Evolutionary conservation across 2,113 vertebrate genomes (phyloP), one percentile per base, ranked within the genome.

Genomic region (Peromyscus leucopus): DNA sequence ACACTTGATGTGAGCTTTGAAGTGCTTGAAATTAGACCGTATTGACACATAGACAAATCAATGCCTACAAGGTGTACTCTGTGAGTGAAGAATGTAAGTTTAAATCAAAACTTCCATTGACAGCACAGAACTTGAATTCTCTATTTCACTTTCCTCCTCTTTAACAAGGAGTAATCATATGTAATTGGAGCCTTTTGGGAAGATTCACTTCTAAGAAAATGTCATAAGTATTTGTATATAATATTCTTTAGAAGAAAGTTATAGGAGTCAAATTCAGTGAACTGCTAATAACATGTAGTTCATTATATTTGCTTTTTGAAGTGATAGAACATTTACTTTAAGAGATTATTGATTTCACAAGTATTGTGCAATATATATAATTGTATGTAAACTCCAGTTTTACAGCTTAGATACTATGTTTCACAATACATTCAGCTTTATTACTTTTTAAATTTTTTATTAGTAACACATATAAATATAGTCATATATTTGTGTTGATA

Each of bases 11-110:
- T 95, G 90, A 63, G 16, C 63, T 93, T 90, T 84, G 36, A 96
- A 57, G 3, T 95, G 19, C n/a, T 96, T 91, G 21, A 74, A 95
- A 76, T 96, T 16, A 67, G 7, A 85, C 17, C 21, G 57, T 22
- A 61, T 24, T 71, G 42, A 48, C 13, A 61, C 31, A 57, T 26
- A 48, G 28, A 42, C 39, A 88, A 76, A 85, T 85, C 80, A n/a
- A 19, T 61, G 36, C 46, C 67, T 94, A 80, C 5, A 95, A 85
- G 13, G 0, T 51, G 19, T 67, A 8, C 7, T 89, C 11, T 5
- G 0, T 82, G 61, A 79, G 28, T 36, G 21, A n/a, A 63, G 7
- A 94, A 22, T 13, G 4, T 1, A 39, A 86, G 4, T 28, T 42
- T 69, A 86, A 67, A 89, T 83, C 1, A 31, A 31, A 92, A 57